These are phyloP conservation scores for Thaumatotibia leucotreta DNA, from an alignment of 1,140 invertebrate genomes.

Conservation along the genomic window DNA sequence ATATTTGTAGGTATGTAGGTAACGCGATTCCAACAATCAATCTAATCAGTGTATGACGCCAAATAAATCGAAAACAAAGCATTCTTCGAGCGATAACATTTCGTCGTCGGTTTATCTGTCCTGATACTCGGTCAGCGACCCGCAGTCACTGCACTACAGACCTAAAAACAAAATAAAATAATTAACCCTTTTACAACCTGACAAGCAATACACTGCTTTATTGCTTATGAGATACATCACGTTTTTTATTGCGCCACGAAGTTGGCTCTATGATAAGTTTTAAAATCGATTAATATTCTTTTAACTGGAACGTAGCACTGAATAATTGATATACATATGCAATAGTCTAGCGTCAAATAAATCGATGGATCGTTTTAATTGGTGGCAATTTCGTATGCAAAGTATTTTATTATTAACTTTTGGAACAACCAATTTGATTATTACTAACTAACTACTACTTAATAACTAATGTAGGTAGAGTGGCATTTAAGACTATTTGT, in stretches of 20 bases:
- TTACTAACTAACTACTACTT: no score
- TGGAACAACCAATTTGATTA: no score
- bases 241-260: background rate
- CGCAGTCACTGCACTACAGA: conserved; percentile 53
- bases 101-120: conserved; percentile 57
- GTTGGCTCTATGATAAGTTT: background rate
- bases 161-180: conserved; percentile 15
- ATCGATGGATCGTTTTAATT: background rate
- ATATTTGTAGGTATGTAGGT: background rate
- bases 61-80: conserved; percentile 64
- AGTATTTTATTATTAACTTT: no score
- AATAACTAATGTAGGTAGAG: no score
- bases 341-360: background rate
- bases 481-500: background rate
- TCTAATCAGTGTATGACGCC: conserved; percentile 52
- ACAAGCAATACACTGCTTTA: background rate
- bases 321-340: background rate
- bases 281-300: background rate
- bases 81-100: conserved; percentile 63
- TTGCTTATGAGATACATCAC: background rate
- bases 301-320: background rate
- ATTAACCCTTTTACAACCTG: background rate
- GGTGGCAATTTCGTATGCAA: background rate
- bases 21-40: conserved; percentile 22
- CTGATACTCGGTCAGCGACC: conserved; percentile 64